Base-by-base conservation (phyloP, 2,113 vertebrate genomes). In the Pseudonaja textilis region DNA sequence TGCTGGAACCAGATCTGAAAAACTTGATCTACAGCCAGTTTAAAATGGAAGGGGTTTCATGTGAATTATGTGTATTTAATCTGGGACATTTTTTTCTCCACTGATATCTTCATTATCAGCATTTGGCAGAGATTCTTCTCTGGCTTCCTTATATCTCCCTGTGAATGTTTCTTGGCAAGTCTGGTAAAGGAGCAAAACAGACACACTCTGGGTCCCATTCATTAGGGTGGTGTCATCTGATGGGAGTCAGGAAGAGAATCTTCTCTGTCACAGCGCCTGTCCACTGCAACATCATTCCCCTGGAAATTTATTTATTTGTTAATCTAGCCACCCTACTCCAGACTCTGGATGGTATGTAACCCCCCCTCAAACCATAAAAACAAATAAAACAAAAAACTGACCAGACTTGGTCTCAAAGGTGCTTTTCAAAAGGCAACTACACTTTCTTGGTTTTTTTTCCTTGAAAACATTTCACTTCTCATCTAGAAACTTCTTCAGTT, bases 51-150 rank as follows among this genome's bases (percentile, higher is more conserved):
- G 89, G 42, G 90, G 56, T 29, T 96, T 95, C 94, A 92, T 90
- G 94, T 87, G 93, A 97, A 39, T 96, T 94, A 95, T 22, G 54
- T 93, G 93, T 91, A 96, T 96, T 96, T 90, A 95, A 94, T 91
- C 95, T 91, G 25, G 89, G 95, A 91, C 34, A 91, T 26, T 89
- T 93, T 9, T 92, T 91, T 94, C 92, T 90, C 93, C 42, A 89
- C 95, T 95, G 91, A 94, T 86, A 94, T 93, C 89, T 85, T 94
- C 96, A 95, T 95, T 95, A 94, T 95, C 96, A 95, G 93, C 20
- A 57, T 95, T 95, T 34, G 6, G 91, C 89, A 94, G 88, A 95
- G 95, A 69, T 34, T 85, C 93, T 96, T 94, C 91, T 93, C 93
- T 95, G 94, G 90, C 93, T 96, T 96, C 90, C 94, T 94, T 96